Percentiles rank a stretch among this genome's conserved stretches.
Evolutionary conservation across 1,140 invertebrate species (phyloP).

Genomic region (Aphaenogaster floridana): DNA sequence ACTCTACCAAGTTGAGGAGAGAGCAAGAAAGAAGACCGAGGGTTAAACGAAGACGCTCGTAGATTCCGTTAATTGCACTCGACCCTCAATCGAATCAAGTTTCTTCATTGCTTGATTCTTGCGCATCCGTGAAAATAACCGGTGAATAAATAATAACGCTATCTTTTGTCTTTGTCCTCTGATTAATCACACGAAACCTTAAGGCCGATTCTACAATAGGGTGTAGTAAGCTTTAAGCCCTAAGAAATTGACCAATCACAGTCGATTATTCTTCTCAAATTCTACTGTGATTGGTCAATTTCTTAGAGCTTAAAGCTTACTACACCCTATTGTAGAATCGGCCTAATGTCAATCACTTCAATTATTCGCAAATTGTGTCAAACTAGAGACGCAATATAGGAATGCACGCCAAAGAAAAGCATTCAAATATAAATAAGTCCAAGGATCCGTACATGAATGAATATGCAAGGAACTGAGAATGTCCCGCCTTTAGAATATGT

Average conservation of each 20-base stretch:
- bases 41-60: constrained; percentile 17
- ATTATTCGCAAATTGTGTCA: background rate
- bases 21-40: background rate
- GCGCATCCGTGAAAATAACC: constrained; percentile 25
- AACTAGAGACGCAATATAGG: background rate
- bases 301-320: too few species aligned
- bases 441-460: background rate
- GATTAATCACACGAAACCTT: constrained; percentile 23
- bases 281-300: too few species aligned
- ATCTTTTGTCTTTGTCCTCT: background rate
- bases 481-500: background rate
- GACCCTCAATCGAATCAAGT: constrained; percentile 63
- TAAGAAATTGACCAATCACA: too few species aligned
- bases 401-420: too few species aligned
- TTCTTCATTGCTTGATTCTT: constrained; percentile 45
- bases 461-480: constrained; percentile 12
- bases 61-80: constrained; percentile 68
- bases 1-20: constrained; percentile 17
- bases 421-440: background rate
- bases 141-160: background rate
- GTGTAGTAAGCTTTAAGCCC: too few species aligned
- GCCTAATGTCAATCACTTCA: background rate
- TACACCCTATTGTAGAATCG: too few species aligned
- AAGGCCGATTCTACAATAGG: too few species aligned
- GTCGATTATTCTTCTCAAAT: too few species aligned